These are phyloP conservation scores for Bilobella aurantiaca DNA, from an alignment of 1,140 invertebrate species.

Conservation along the genomic window DNA sequence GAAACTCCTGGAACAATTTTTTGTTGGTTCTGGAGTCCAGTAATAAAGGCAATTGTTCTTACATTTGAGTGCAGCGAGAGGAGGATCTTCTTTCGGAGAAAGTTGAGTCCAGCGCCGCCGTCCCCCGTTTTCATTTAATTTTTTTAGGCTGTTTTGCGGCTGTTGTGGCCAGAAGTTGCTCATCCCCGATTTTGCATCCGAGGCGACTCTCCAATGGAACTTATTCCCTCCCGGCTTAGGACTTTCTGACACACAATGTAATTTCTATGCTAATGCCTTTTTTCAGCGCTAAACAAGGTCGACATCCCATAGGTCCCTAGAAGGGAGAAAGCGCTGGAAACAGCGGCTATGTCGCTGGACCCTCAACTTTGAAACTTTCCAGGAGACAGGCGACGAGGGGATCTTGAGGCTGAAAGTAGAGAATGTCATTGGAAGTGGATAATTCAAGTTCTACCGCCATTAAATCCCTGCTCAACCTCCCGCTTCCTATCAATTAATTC, in stretches of 20 bases:
- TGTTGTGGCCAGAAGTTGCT: constrained; percentile 24
- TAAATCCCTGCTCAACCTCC: no score
- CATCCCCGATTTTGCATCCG: constrained; percentile 22
- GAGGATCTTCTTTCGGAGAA: no score
- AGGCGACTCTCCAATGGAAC: constrained; percentile 8
- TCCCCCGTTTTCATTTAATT: neutral
- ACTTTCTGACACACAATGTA: constrained; percentile 30
- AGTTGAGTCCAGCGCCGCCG: neutral
- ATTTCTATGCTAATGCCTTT: constrained; percentile 35
- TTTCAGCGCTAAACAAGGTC: constrained; percentile 13
- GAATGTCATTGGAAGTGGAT: no score
- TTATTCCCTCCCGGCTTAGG: constrained; percentile 27
- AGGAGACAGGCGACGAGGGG: no score
- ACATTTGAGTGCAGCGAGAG: neutral
- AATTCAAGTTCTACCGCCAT: no score
- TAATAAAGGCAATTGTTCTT: neutral
- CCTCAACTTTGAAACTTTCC: no score
- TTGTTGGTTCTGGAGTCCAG: constrained; percentile 18
- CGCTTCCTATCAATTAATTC: no score
- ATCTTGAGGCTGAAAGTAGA: no score
- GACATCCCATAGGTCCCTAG: no score
- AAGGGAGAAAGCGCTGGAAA: no score
- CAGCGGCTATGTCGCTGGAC: no score
- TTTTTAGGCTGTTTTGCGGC: no score
- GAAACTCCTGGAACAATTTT: constrained; percentile 25